Evolutionary conservation across 2,113 vertebrate genomes (phyloP).

Genomic region (Amblyopsis rosae): DNA sequence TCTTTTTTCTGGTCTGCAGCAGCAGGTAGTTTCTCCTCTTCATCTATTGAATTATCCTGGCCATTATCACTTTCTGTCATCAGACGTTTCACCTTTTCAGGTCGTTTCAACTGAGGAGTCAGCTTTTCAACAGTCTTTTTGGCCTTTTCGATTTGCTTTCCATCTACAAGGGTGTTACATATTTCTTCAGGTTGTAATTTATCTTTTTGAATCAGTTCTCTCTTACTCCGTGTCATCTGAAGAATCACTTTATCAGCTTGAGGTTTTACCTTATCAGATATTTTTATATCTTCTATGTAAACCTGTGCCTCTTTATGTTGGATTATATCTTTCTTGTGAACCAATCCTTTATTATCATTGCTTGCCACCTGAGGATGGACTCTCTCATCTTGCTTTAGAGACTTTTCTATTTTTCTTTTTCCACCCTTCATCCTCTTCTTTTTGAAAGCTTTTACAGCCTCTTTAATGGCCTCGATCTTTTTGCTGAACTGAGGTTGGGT

Average conservation of each 20-base stretch:
- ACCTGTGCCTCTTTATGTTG: no score
- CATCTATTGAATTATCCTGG: not conserved
- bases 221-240: not conserved
- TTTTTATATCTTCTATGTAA: no score
- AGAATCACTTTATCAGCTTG: not conserved
- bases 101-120: not conserved
- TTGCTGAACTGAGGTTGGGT: conserved; percentile 84
- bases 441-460: conserved; percentile 87
- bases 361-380: not conserved
- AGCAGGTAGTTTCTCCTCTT: not conserved
- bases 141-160: conserved; percentile 10
- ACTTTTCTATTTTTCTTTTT: conserved; percentile 34
- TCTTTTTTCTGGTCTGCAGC: conserved; percentile 18
- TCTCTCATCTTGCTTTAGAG: conserved; percentile 33
- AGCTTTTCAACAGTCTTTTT: not conserved
- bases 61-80: conserved; percentile 6
- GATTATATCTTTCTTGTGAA: no score
- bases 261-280: not conserved
- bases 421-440: conserved; percentile 74
- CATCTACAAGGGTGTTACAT: not conserved
- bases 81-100: conserved; percentile 6
- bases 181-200: no score
- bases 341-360: no score
- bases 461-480: conserved; percentile 82
- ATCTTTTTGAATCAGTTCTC: no score